Evolutionary conservation across 2,888 invertebrate species (phyloP), one percentile per base, ranked within the genome.

Genomic region (Brenthis daphne): DNA sequence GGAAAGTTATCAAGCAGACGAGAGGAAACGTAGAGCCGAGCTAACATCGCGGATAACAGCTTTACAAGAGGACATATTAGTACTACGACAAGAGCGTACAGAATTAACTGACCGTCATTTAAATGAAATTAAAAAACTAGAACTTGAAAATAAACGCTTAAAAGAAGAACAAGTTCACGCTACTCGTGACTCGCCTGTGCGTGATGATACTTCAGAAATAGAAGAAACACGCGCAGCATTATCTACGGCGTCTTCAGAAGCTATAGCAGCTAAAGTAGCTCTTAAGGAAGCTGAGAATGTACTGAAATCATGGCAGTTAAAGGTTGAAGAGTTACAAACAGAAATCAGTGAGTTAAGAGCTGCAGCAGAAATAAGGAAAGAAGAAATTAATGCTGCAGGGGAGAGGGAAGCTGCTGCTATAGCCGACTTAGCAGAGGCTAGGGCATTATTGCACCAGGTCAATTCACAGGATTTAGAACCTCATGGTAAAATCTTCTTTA

Each of bases 11-110:
- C 92, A 93, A 75, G 85, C 82, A 0, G 89, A 89, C 20, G 90
- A 90, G 73, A 80, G 80, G 66, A 84, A 80, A 67, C 80, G 84
- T 4, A 82, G 79, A 68, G 80, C 63, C 29, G 91, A 92, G 51
- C 73, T 87, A 3, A 83, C 79, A 64, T 80, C 81, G n/a, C 85
- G 87, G 1, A 79, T 91, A 51, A 72, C 82, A 33, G 72, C 79
- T 12, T 77, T 91, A 2, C 90, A 92, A 75, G 93, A 93, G 48
- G 92, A 93, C 67, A 85, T 92, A 68, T 82, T 87, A 0, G 74
- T 77, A 16, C 74, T 92, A 11, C 82, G 85, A 1, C 82, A 84
- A 68, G 90, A 92, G 66, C 83, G 86, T 8, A 76, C 84, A 6
- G 88, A 89, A 67, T 75, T 82, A 1, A 64, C 78, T 0, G 92